phyloP scores from a whole-genome alignment of 2,797 vertebrate genomes.

The Typhlichthys subterraneus region DNA sequence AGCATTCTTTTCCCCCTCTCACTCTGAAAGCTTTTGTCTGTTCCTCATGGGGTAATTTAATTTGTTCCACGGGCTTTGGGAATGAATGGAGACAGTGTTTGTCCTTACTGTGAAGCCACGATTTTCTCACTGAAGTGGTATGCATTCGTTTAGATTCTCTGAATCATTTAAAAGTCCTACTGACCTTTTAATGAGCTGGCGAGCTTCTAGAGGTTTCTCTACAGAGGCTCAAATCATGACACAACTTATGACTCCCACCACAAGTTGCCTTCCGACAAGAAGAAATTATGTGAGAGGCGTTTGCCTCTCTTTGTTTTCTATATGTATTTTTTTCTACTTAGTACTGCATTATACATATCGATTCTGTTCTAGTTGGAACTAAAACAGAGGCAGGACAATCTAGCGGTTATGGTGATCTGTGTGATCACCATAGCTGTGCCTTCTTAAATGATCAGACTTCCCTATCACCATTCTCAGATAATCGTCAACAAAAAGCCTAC shows the following conservation, averaged over 20 bases:
- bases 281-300: neutral
- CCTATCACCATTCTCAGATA: constrained; percentile 78
- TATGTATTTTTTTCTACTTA: neutral
- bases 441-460: neutral
- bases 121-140: constrained; percentile 58
- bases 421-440: too few relatives aligned
- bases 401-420: too few relatives aligned
- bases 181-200: constrained; percentile 27
- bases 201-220: neutral
- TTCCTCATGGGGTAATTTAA: constrained; percentile 48
- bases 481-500: constrained; percentile 91
- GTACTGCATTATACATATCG: too few relatives aligned
- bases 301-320: neutral
- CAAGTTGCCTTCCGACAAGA: neutral
- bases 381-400: too few relatives aligned
- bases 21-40: constrained; percentile 58
- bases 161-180: constrained; percentile 25
- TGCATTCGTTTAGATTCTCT: constrained; percentile 49
- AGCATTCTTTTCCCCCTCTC: constrained; percentile 27
- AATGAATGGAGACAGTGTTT: constrained; percentile 65
- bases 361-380: too few relatives aligned
- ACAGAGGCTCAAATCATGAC: neutral
- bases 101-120: constrained; percentile 18
- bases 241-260: too few relatives aligned
- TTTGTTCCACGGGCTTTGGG: constrained; percentile 59